Conservation (phyloP, 2,113 vertebrate species). For the Dissostichus mawsoni region DNA sequence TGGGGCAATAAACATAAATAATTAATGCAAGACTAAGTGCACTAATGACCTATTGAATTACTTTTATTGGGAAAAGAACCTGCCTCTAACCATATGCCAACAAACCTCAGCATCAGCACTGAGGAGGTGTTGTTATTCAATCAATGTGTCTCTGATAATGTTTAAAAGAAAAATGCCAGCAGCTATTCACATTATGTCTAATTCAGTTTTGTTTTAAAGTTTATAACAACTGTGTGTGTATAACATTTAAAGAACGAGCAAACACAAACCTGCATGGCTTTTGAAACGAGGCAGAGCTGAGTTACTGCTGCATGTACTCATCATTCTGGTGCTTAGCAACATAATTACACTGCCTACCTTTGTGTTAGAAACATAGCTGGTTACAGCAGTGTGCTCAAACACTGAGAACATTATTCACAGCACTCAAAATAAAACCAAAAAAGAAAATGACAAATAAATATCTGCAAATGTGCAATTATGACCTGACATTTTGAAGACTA, state of each 20-base stretch:
- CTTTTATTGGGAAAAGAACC: neutral
- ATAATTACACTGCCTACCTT: constrained; percentile 24
- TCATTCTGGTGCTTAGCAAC: constrained; percentile 13
- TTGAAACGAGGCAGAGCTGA: neutral
- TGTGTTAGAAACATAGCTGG: neutral
- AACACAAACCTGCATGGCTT: neutral
- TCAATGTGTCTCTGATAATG: neutral
- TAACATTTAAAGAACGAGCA: neutral
- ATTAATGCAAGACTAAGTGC: neutral
- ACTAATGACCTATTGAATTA: neutral
- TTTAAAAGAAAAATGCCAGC: constrained; percentile 16
- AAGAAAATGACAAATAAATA: neutral
- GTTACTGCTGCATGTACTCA: constrained; percentile 5
- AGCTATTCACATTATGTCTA: neutral
- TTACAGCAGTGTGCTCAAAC: neutral
- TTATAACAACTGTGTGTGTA: neutral
- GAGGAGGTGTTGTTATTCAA: neutral
- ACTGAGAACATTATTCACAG: neutral
- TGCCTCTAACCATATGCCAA: neutral
- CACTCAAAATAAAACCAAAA: too few species aligned
- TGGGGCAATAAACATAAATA: neutral
- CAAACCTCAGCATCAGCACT: neutral
- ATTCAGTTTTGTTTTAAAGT: constrained; percentile 14
- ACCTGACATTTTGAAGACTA: neutral
- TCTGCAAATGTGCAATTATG: too few species aligned